Base-by-base conservation (phyloP, 64 coral and sea anemone genomes). In the Montipora foliosa region DNA sequence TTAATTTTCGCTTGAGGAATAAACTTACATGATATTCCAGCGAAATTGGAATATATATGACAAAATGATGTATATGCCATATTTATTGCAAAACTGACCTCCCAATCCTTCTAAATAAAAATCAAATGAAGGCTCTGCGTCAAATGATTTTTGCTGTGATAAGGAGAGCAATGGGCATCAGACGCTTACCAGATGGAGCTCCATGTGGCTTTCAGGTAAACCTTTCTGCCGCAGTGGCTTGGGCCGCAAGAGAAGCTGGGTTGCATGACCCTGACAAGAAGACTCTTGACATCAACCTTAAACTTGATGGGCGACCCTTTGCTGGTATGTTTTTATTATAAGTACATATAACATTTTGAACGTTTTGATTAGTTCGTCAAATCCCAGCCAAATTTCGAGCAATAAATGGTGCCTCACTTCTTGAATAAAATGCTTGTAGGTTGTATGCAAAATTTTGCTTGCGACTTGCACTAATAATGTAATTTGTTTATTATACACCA, bases 91-190 rank as follows among this genome's bases (percentile, higher is more conserved):
- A 87, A 70, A 71, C 80, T 57, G 93, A 95, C 49, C 67, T 83
- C 48, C 88, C 66, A 78, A 15, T 95, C 49, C 82, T 95, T 6
- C 49, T 95, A 8, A 91, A 87, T 51, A 95, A 90, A 62, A 95
- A 95, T 67, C 81, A 95, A 49, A 90, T 91, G 29, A 95, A 91
- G 76, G 93, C 88, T 45, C 49, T 95, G 44, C 20, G 93, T 8
- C 77, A 85, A 25, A 85, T 95, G 88, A 86, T 95, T 68, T 90
- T 95, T 76, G 21, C 8, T 66, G 88, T 95, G 8, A 67, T 95
- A 12, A 84, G 81, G 0, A 89, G 85, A 29, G 82, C 88, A 48
- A 95, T 95, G 77, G 74, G n/a, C n/a, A n/a, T n/a, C n/a, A n/a
- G 51, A 45, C 84, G 37, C 49, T 49, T 95, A 21, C 77, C 93